Conservation (phyloP, 1,140 invertebrate species). For the Himalopsyche phryganea region DNA sequence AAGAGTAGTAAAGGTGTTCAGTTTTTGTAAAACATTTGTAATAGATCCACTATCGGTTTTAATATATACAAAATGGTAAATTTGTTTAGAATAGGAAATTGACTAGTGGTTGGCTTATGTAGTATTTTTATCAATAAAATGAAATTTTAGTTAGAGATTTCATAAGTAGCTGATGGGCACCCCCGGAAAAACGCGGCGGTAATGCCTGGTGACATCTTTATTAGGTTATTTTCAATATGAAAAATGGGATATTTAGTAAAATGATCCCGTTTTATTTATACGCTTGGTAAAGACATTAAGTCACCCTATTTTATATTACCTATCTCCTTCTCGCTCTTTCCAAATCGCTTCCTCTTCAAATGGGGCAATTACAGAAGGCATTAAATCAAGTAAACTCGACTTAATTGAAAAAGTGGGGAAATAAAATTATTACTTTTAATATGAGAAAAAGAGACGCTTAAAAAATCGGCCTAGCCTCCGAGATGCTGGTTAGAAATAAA, state of each 20-base stretch:
- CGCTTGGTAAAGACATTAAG: slow-evolving; percentile 25
- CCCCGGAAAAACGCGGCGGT: slow-evolving; percentile 13
- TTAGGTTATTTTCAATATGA: slow-evolving; percentile 35
- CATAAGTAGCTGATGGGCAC: slow-evolving; percentile 22
- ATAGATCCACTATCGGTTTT: too few species aligned
- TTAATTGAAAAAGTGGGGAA: slow-evolving; percentile 21
- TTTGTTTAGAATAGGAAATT: too few species aligned
- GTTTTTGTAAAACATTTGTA: too few species aligned
- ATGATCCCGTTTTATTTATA: slow-evolving; percentile 14
- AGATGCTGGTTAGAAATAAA: too few species aligned
- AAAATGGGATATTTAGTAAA: slow-evolving; percentile 34
- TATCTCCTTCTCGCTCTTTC: background rate
- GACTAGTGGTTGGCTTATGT: too few species aligned
- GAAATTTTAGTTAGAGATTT: too few species aligned
- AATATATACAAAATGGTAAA: too few species aligned
- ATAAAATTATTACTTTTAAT: background rate
- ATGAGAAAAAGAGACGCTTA: too few species aligned
- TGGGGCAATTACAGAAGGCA: slow-evolving; percentile 19
- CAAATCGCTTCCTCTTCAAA: slow-evolving; percentile 2
- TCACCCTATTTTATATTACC: background rate
- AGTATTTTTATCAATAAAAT: too few species aligned
- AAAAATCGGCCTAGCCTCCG: too few species aligned
- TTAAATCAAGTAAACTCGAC: slow-evolving; percentile 16
- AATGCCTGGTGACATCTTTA: slow-evolving; percentile 34
- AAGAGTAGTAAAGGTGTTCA: too few species aligned